Conservation (phyloP, 1,140 invertebrate genomes). For the Leptinotarsa defecta region DNA sequence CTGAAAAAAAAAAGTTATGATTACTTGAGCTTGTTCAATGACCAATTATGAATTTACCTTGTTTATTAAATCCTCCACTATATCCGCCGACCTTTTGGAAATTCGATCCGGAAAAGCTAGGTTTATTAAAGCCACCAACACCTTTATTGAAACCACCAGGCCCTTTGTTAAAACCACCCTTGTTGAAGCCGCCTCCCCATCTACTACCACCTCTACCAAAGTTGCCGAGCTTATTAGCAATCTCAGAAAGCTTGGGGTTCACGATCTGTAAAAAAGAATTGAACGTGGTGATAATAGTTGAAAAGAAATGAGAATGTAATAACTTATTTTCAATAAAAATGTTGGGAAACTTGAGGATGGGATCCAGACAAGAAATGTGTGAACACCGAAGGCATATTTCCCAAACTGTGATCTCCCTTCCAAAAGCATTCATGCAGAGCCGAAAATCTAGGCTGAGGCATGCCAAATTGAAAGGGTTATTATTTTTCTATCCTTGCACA, state of each 20-base stretch:
- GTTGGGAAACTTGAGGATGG: conserved; percentile 32
- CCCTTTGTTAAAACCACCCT: conserved; percentile 4
- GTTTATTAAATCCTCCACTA: conserved; percentile 8
- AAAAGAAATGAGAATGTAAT: background rate
- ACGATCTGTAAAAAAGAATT: conserved; percentile 27
- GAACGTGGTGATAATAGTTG: background rate
- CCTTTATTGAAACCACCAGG: conserved; percentile 7
- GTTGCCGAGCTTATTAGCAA: conserved; percentile 21
- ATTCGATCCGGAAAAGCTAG: conserved; percentile 4
- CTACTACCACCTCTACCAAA: conserved; percentile 22
- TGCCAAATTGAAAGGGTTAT: conserved; percentile 70
- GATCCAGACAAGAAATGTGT: conserved; percentile 57
- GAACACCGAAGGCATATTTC: conserved; percentile 77
- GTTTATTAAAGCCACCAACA: background rate
- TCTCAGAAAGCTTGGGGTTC: conserved; percentile 33
- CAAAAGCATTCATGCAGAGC: conserved; percentile 74
- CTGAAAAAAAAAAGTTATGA: background rate
- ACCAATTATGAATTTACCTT: background rate
- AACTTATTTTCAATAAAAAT: background rate
- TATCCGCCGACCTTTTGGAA: conserved; percentile 2
- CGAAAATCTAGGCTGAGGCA: conserved; percentile 65
- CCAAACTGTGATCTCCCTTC: conserved; percentile 64
- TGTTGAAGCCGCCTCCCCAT: conserved; percentile 21
- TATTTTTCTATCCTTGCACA: too few species aligned
- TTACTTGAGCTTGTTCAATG: background rate